Percentiles rank a stretch among this genome's conserved stretches.
phyloP scores from a whole-genome alignment of 2,113 vertebrate species.

The Phaetusa simplex region DNA sequence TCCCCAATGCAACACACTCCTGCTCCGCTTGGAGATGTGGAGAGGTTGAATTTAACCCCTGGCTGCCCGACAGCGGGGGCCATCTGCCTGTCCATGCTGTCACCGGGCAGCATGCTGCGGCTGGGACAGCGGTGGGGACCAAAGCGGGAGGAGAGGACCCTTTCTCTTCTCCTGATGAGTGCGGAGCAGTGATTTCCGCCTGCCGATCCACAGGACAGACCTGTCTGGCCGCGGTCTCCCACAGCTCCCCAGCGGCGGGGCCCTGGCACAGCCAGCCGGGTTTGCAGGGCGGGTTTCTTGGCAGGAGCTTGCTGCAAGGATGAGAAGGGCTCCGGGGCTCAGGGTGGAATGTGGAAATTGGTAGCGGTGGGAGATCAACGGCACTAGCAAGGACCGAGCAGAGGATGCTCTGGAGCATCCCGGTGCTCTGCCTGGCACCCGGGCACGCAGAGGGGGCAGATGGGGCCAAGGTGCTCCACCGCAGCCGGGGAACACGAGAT shows the following conservation, averaged over 20 bases:
- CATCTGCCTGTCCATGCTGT: neutral
- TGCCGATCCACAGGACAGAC: neutral
- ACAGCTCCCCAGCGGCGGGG: accelerated
- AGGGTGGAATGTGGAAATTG: accelerated
- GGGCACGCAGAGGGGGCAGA: neutral
- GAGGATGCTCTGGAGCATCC: neutral
- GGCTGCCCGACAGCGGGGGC: neutral
- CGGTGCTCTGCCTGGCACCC: neutral
- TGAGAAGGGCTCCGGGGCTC: neutral
- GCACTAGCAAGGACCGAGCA: neutral
- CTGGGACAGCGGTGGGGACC: neutral
- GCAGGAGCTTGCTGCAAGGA: neutral
- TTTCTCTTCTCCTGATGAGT: neutral
- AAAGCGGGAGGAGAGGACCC: neutral
- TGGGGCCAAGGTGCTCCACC: neutral
- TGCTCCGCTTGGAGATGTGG: neutral
- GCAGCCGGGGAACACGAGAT: accelerated
- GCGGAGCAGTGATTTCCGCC: accelerated
- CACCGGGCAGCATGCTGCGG: neutral
- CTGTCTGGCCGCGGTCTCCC: neutral
- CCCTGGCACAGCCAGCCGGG: neutral
- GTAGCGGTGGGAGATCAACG: neutral
- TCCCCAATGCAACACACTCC: neutral
- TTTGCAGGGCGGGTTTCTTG: neutral
- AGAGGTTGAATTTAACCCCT: neutral